Conservation (phyloP, 1,140 invertebrate genomes). For the Gonioctena quinquepunctata region DNA sequence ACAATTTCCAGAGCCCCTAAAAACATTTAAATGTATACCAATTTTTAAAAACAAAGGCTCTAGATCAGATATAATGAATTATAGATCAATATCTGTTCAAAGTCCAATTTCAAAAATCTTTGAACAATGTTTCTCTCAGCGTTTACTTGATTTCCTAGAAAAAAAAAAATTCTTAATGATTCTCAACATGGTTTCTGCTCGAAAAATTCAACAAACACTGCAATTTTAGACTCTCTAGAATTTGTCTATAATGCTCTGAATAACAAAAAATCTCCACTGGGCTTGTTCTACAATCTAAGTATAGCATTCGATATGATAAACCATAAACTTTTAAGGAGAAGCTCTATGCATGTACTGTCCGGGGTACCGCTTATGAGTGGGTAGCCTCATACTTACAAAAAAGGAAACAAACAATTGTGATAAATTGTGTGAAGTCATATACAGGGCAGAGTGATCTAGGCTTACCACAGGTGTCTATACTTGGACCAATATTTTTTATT, state of each 20-base stretch:
- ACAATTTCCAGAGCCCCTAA: too few relatives aligned
- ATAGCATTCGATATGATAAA: neutral
- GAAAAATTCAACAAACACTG: neutral
- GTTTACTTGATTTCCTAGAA: neutral
- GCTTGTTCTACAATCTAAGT: neutral
- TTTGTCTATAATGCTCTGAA: slow-evolving; percentile 3
- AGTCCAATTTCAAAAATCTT: neutral
- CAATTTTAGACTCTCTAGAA: slow-evolving; percentile 5
- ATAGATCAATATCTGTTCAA: neutral
- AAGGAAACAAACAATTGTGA: neutral
- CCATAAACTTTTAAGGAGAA: neutral
- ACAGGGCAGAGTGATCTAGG: too few relatives aligned
- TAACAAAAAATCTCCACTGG: neutral
- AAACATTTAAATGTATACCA: too few relatives aligned
- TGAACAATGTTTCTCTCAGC: too few relatives aligned
- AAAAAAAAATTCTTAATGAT: neutral
- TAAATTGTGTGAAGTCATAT: too few relatives aligned
- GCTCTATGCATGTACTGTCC: neutral
- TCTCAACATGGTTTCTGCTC: neutral
- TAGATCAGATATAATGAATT: too few relatives aligned
- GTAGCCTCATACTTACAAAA: neutral
- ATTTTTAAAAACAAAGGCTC: too few relatives aligned
- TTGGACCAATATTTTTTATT: too few relatives aligned
- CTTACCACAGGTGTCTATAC: neutral
- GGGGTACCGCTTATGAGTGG: neutral